Evolutionary conservation across 1,140 invertebrate species (phyloP), one percentile per base, ranked within the genome.

Genomic region (Meteorus sp.): DNA sequence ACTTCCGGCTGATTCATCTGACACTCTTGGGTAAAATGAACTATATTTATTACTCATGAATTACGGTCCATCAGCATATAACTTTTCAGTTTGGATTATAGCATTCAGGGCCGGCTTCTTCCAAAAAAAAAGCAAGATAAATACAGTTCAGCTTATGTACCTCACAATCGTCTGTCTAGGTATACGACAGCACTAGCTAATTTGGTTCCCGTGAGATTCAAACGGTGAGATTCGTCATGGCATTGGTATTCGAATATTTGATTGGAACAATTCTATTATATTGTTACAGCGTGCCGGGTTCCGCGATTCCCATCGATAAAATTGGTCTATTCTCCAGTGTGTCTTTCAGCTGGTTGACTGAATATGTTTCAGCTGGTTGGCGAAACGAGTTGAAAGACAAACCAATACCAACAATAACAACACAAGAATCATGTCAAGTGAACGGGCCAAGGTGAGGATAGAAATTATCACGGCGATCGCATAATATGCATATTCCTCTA

Each of bases 231-330:
- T 11, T 54, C 41, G 22, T n/a, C 29, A 25, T 37, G n/a, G 11
- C n/a, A 22, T 2, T 48, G 35, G 11, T 8, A 13, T 41, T 27
- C 9, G 9, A 43, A 13, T 23, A 7, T 52, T 3, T 37, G 3
- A 15, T 37, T 44, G 13, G 3, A 25, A 29, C 2, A 25, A 27
- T 13, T 39, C 8, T 15, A 23, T 37, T 41, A 51, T 35, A 7
- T 33, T 56, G 55, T 41, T 25, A 20, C 47, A 66, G 67, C 29
- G 55, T 61, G 11, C 60, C 62, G 37, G 67, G 65, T 17, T 69
- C 67, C 19, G 67, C 65, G 50, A 61, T 69, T 25, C 67, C 67
- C 3, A 22, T 69, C 4, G 67, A 69, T 51, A 69, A 65, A 48
- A 61, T 69, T 17, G 67, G 67, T 7, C 45, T 69, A 2, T 65